A percentile compares a stretch with the other conserved stretches of the same genome.
phyloP scores from a whole-genome alignment of 2,888 invertebrate genomes.

The Andrena praecox region DNA sequence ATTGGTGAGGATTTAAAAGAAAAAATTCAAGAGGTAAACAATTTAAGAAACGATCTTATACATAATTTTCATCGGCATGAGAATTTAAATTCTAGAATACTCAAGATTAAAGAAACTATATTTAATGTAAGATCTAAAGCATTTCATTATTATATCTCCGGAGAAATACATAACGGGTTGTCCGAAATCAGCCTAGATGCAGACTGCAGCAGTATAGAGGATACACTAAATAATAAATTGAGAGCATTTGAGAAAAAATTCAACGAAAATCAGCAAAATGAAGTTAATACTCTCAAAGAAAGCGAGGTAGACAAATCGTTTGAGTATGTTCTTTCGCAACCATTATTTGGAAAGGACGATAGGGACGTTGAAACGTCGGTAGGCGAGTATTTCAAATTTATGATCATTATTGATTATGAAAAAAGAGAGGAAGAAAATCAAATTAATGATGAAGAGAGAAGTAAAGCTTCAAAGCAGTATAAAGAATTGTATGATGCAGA shows the following conservation, averaged over 20 bases:
- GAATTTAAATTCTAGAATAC: not conserved
- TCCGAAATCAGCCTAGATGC: not conserved
- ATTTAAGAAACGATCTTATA: not conserved
- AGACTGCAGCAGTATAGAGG: not conserved
- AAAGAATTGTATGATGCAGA: not conserved
- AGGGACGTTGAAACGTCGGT: not conserved
- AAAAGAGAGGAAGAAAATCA: not conserved
- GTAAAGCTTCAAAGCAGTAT: not conserved
- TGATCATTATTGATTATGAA: not conserved
- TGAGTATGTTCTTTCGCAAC: not conserved
- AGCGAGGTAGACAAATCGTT: not conserved
- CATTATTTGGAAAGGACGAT: not conserved
- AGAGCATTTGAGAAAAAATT: not conserved
- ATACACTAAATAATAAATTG: not conserved
- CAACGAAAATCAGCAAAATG: not conserved
- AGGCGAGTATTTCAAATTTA: not conserved
- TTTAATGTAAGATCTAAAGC: not conserved
- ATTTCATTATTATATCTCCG: not conserved
- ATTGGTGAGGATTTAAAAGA: not conserved
- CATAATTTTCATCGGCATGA: not conserved
- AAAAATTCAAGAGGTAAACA: not conserved
- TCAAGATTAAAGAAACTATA: conserved; percentile 3
- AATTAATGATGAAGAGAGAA: not conserved
- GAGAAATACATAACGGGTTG: not conserved
- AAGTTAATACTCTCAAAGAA: not conserved